These are phyloP conservation scores for Acanthis flammea DNA, from an alignment of 2,797 vertebrate species.

Conservation along the genomic window DNA sequence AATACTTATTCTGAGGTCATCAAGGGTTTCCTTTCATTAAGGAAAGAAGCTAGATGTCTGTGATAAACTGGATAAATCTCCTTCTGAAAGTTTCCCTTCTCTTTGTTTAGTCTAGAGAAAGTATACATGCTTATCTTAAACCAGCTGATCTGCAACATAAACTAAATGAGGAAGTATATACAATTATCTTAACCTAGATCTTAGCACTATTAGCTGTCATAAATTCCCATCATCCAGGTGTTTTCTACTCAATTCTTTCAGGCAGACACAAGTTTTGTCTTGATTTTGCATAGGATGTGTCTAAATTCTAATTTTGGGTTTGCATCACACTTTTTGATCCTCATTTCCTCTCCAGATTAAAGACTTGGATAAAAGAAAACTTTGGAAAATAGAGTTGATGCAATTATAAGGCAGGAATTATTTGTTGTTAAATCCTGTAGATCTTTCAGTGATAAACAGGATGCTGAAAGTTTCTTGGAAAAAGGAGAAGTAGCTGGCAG, in stretches of 20 bases:
- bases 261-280: not conserved
- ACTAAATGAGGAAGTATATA: not conserved
- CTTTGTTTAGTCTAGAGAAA: not conserved
- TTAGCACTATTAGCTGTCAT: not conserved
- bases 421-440: not conserved
- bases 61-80: not conserved
- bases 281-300: not conserved
- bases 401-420: not conserved
- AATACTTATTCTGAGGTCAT: not conserved
- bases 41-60: not conserved
- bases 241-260: not conserved
- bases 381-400: not conserved
- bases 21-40: not conserved
- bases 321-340: not conserved
- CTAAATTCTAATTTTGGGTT: not conserved
- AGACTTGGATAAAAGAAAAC: not conserved
- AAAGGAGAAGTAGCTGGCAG: not conserved
- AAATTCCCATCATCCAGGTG: not conserved
- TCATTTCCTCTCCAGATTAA: not conserved
- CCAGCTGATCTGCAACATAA: not conserved
- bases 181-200: not conserved
- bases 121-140: not conserved
- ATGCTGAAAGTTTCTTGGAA: not conserved
- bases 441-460: not conserved
- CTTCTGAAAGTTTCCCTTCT: not conserved